phyloP scores from a whole-genome alignment of 2,888 invertebrate species.

The Xestobium rufovillosum region DNA sequence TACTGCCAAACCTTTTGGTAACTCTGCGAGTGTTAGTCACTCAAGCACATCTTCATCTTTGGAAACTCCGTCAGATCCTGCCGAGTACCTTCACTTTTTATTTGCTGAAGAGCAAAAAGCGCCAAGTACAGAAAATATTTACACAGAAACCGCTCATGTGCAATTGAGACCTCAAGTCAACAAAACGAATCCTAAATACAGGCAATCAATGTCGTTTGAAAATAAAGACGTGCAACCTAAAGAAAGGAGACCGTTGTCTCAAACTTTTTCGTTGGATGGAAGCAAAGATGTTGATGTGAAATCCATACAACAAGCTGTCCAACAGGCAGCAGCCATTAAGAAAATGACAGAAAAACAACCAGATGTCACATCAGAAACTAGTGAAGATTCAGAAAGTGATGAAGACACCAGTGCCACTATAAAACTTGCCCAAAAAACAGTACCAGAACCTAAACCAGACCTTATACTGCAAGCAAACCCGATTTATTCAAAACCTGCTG shows the following conservation, averaged over 20 bases:
- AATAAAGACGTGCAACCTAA: too few relatives aligned
- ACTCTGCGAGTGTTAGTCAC: constrained; percentile 29
- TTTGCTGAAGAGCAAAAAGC: constrained; percentile 36
- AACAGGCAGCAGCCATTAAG: constrained; percentile 29
- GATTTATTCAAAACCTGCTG: constrained; percentile 29
- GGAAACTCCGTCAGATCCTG: constrained; percentile 40
- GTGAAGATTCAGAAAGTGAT: constrained; percentile 30
- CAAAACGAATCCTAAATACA: constrained; percentile 23
- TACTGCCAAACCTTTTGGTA: constrained; percentile 41
- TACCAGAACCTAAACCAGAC: constrained; percentile 20
- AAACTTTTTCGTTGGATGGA: constrained; percentile 17
- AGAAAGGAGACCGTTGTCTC: constrained; percentile 7
- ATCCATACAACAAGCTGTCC: constrained; percentile 26
- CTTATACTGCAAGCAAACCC: constrained; percentile 34
- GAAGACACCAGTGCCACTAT: constrained; percentile 31
- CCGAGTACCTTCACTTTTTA: constrained; percentile 33
- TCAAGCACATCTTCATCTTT: constrained; percentile 35
- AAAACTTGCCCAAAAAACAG: constrained; percentile 20
- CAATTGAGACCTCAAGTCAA: constrained; percentile 34
- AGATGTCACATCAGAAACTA: constrained; percentile 18
- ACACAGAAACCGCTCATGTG: constrained; percentile 34
- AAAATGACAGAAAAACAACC: constrained; percentile 12
- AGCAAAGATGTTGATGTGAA: constrained; percentile 22
- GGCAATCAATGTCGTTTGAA: too few relatives aligned
- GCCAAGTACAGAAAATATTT: constrained; percentile 7